Base-by-base conservation (phyloP, 2,113 vertebrate species). In the Smithornis capensis region DNA sequence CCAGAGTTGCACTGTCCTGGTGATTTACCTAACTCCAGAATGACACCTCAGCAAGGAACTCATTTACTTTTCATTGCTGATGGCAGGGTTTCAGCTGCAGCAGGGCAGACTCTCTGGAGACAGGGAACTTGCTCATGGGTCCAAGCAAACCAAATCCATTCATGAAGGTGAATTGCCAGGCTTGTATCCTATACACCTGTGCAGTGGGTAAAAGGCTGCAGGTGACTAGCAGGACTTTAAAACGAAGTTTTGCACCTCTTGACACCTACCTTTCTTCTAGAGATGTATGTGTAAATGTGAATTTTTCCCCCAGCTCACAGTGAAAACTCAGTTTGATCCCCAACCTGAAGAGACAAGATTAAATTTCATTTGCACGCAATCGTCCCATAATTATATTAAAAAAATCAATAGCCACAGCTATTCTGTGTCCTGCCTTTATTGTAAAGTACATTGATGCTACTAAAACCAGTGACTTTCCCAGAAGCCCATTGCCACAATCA, bases 1-100 rank as follows among this genome's bases (percentile, higher is more conserved):
- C 75, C 38, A 0, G 0, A 52, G n/a, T n/a, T 25, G 37, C 40
- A 9, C 1, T 3, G 8, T 69, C 29, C 45, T 47, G 62, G 44
- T 49, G 31, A 52, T 14, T 8, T 19, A 35, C 44, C 70, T 57
- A 35, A 42, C 47, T 47, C 56, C 37, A 6, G 73, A 65, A 57
- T 3, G 14, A 68, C 18, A 29, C 19, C 40, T 90, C 29, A 24
- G 63, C 73, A 71, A 57, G 49, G 59, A 82, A 63, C 0, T 3
- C 0, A 1, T 35, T 89, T 49, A 11, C 6, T 7, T 59, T 50
- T 82, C 21, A 60, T 50, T 60, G n/a, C 68, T 56, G 11, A 53
- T 85, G 44, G 55, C 6, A 44, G 28, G 14, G 23, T 64, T 80
- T 71, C 42, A 57, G n/a, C 16, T 47, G 19, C 42, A 78, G 35